phyloP scores from a whole-genome alignment of 2,888 invertebrate genomes.

The Phanerotoma sp. region DNA sequence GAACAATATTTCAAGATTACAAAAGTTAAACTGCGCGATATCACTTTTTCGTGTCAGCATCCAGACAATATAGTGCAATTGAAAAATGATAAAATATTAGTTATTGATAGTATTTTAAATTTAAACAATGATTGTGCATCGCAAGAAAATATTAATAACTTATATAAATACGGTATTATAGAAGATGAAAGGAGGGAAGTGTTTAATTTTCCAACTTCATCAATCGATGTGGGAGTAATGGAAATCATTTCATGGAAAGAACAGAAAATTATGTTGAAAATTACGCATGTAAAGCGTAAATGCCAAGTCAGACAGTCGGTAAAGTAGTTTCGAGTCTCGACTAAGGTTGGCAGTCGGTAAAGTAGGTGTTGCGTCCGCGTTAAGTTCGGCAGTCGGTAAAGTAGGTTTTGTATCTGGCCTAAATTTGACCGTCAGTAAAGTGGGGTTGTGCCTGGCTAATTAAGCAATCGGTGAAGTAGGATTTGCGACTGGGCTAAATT shows the following conservation, averaged over 20 bases:
- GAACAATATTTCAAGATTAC: neutral
- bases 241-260: neutral
- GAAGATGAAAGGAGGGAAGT: neutral
- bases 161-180: neutral
- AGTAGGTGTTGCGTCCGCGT: too few relatives aligned
- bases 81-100: slow-evolving; percentile 5
- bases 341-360: too few relatives aligned
- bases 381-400: too few relatives aligned
- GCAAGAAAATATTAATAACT: slow-evolving; percentile 1
- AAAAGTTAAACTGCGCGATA: neutral
- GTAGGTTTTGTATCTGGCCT: too few relatives aligned
- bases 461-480: too few relatives aligned
- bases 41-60: neutral
- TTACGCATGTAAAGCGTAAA: neutral
- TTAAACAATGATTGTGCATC: neutral
- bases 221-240: neutral
- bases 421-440: too few relatives aligned
- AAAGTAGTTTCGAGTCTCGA: too few relatives aligned
- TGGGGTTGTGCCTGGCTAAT: too few relatives aligned
- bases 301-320: too few relatives aligned
- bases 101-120: slow-evolving; percentile 6
- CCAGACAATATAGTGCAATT: slow-evolving; percentile 12
- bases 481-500: too few relatives aligned
- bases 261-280: neutral
- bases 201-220: slow-evolving; percentile 1